Evolutionary conservation across 2,797 vertebrate species (phyloP).

Genomic region (Halcyon badia): DNA sequence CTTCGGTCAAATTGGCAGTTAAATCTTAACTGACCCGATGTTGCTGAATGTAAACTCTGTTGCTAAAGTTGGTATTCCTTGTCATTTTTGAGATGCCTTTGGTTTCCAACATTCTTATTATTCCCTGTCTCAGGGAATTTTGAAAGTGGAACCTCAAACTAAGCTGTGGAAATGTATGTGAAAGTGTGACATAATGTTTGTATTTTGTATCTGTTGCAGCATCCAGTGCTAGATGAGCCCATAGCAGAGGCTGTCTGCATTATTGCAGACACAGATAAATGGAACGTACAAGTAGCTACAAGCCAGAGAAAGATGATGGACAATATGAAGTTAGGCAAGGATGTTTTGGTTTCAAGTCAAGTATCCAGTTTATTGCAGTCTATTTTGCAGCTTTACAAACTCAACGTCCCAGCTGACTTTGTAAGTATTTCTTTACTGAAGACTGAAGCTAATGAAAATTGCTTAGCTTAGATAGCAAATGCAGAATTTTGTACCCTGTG

Average conservation of each 20-base stretch:
- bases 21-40: neutral
- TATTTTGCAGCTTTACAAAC: conserved; percentile 86
- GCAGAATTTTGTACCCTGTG: neutral
- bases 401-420: conserved; percentile 87
- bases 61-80: neutral
- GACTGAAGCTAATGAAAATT: neutral
- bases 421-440: conserved; percentile 79
- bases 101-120: neutral
- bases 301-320: conserved; percentile 86
- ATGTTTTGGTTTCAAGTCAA: conserved; percentile 88
- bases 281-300: conserved; percentile 87
- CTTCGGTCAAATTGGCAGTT: neutral
- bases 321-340: conserved; percentile 84
- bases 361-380: conserved; percentile 87
- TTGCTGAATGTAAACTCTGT: neutral
- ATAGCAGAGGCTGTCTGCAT: conserved; percentile 89
- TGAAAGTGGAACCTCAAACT: neutral
- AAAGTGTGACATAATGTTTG: neutral
- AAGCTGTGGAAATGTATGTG: neutral
- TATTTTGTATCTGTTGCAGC: conserved; percentile 77
- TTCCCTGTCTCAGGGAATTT: neutral
- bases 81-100: neutral
- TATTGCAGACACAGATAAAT: conserved; percentile 88
- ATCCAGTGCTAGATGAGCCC: conserved; percentile 89
- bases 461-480: neutral